Base-by-base conservation (phyloP, 2,888 invertebrate genomes). In the Cybosia mesomella region DNA sequence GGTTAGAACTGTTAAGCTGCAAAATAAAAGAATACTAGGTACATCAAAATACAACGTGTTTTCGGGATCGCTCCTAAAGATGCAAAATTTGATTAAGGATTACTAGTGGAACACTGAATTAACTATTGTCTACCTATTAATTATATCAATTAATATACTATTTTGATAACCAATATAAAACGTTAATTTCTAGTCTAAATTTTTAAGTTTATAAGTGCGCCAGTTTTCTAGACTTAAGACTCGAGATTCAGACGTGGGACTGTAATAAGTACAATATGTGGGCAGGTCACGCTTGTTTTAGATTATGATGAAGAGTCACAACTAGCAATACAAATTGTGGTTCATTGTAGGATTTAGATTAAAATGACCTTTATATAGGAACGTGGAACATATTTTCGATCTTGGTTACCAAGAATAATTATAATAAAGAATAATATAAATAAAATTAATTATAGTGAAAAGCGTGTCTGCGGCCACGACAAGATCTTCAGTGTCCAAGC, bases 251-350 rank as follows among this genome's bases (percentile, higher is more conserved):
- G 36, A 28, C 24, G 39, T 43, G 43, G 28, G 10, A 28, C 43
- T 2, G 18, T 43, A 61, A 49, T 32, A 61, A 21, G 28, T 21
- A 8, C 21, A 55, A 22, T 55, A 55, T 13, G 61, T 61, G 49
- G 61, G 49, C n/a, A n/a, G 61, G 54, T 22, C 8, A 59, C 28
- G 28, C 10, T 13, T 61, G 43, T 49, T 61, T 61, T 11, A 61
- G 24, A 10, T 49, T 21, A 49, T 49, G 61, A 61, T 13, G 22
- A 28, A 49, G 24, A 49, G 24, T 10, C 18, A 28, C 43, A 61
- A 32, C n/a, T 49, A 28, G n/a, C 18, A 11, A 18, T 61, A 32
- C 2, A 7, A 43, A 61, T n/a, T 15, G 10, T 49, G 8, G 43
- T 24, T 60, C 28, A 18, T 49, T 59, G 39, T 8, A 49, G 49